Evolutionary conservation across 2,113 vertebrate genomes (phyloP).

Genomic region (Taurulus bubalis): DNA sequence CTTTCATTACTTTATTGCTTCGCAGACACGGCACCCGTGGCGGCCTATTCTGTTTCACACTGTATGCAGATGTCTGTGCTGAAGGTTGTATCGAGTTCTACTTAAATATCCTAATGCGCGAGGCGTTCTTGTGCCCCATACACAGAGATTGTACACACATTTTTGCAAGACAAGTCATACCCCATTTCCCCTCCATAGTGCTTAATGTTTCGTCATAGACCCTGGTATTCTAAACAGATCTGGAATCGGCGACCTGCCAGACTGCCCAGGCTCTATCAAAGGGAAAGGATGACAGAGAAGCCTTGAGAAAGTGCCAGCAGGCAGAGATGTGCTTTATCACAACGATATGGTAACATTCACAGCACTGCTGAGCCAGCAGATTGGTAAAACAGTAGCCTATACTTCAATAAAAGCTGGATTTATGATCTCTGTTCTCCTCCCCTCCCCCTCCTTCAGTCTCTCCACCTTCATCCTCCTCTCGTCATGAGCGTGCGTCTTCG

Average conservation of each 20-base stretch:
- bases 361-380: slow-evolving; percentile 75
- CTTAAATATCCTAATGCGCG: slow-evolving; percentile 13
- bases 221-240: slow-evolving; percentile 38
- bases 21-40: slow-evolving; percentile 22
- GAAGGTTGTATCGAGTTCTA: not conserved
- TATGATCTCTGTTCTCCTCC: slow-evolving; percentile 48
- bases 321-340: slow-evolving; percentile 69
- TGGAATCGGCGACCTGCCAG: slow-evolving; percentile 30
- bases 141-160: not conserved
- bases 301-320: slow-evolving; percentile 73
- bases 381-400: slow-evolving; percentile 68
- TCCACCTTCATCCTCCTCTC: not conserved
- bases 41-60: slow-evolving; percentile 41
- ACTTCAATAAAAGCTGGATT: slow-evolving; percentile 74
- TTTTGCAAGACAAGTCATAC: not conserved
- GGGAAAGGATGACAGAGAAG: slow-evolving; percentile 46
- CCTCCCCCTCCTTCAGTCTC: slow-evolving; percentile 2
- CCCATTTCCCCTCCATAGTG: not conserved
- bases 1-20: slow-evolving; percentile 69
- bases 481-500: slow-evolving; percentile 7
- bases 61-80: slow-evolving; percentile 21
- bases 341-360: slow-evolving; percentile 70
- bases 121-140: not conserved
- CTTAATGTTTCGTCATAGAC: slow-evolving; percentile 27
- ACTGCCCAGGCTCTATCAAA: slow-evolving; percentile 39